Conservation (phyloP, 2,797 vertebrate species). For the Sphenodon punctatus region DNA sequence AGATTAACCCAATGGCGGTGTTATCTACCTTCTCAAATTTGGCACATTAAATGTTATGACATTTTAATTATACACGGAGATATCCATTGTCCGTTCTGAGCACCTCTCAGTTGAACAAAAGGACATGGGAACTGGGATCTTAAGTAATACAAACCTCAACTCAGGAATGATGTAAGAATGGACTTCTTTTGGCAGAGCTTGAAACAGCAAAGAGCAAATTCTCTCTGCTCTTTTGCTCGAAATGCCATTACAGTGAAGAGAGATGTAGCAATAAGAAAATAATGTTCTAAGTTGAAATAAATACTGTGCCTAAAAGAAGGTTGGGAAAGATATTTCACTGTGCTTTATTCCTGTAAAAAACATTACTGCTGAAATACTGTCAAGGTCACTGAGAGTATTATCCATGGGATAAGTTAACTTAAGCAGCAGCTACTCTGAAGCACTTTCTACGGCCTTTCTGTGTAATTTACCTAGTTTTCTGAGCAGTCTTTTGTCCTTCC, state of each 20-base stretch:
- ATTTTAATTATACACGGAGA: no score
- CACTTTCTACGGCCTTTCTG: rapidly evolving
- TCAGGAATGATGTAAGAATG: no score
- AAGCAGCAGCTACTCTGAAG: not conserved
- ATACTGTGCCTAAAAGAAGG: not conserved
- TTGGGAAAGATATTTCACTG: not conserved
- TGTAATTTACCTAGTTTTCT: rapidly evolving
- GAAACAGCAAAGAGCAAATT: no score
- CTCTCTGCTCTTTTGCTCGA: not conserved
- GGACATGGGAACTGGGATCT: no score
- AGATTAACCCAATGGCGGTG: no score
- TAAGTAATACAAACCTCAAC: no score
- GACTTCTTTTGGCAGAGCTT: no score
- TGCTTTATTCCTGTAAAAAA: not conserved
- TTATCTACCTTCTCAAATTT: no score
- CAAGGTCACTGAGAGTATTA: rapidly evolving
- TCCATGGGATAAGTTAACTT: rapidly evolving
- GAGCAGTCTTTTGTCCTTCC: not conserved
- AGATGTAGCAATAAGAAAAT: not conserved
- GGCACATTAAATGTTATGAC: no score
- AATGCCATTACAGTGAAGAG: not conserved
- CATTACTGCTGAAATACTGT: not conserved
- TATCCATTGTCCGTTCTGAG: no score
- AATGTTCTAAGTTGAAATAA: not conserved
- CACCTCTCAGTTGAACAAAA: no score